A percentile compares a stretch with the other conserved stretches of the same genome.
These are phyloP conservation scores for Eptatretus burgeri DNA, from an alignment of 2,113 vertebrate species.

Conservation along the genomic window DNA sequence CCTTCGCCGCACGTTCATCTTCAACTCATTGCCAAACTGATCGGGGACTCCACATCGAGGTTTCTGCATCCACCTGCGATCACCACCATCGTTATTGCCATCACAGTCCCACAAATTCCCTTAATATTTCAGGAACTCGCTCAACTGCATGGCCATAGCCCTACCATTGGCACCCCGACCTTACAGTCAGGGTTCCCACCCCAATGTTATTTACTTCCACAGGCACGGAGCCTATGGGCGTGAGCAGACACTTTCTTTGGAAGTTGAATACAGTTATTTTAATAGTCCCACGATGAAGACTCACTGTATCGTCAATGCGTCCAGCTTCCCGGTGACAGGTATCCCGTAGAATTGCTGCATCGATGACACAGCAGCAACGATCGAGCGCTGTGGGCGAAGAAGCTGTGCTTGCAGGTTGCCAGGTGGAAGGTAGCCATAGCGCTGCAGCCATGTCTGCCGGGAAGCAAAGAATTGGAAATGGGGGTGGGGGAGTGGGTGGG, in stretches of 20 bases:
- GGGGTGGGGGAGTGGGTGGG: neutral
- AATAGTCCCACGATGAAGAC: conserved; percentile 10
- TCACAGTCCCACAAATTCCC: too few species aligned
- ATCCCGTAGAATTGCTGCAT: conserved; percentile 89
- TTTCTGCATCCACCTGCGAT: conserved; percentile 64
- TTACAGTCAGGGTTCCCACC: too few species aligned
- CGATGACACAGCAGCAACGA: conserved; percentile 39
- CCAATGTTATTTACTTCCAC: too few species aligned
- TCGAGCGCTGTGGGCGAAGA: conserved; percentile 53
- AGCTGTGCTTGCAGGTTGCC: conserved; percentile 65
- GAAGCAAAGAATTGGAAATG: conserved; percentile 4
- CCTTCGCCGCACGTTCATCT: conserved; percentile 41
- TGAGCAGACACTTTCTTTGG: too few species aligned
- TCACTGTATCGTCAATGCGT: conserved; percentile 40
- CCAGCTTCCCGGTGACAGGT: conserved; percentile 36
- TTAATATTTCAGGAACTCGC: too few species aligned
- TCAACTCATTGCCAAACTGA: conserved; percentile 35
- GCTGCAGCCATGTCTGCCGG: conserved; percentile 49
- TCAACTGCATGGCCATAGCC: too few species aligned
- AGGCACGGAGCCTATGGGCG: too few species aligned
- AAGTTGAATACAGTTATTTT: neutral
- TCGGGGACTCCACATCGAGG: conserved; percentile 63
- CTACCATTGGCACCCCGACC: too few species aligned
- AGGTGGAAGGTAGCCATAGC: conserved; percentile 63
- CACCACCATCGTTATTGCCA: neutral